Evolutionary conservation across 2,113 vertebrate species (phyloP).

Genomic region (Sander lucioperca): DNA sequence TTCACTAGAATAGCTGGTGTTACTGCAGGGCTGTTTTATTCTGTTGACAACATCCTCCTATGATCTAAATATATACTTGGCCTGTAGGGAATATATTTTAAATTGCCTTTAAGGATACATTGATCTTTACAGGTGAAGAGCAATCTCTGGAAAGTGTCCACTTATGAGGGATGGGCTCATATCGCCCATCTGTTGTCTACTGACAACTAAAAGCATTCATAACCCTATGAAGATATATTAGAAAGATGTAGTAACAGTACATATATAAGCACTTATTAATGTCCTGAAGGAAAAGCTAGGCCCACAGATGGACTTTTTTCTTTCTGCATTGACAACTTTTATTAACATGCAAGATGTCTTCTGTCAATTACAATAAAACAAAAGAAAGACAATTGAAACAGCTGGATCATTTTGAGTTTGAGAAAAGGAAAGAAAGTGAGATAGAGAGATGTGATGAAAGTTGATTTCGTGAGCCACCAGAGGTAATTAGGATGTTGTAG

Average conservation of each 20-base stretch:
- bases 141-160: conserved; percentile 30
- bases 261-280: conserved; percentile 7
- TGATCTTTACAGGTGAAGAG: conserved; percentile 32
- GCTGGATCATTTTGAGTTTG: not conserved
- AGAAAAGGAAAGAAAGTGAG: not conserved
- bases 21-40: conserved; percentile 15
- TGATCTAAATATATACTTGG: conserved; percentile 30
- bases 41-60: conserved; percentile 24
- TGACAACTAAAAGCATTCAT: not conserved
- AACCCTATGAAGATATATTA: conserved; percentile 10
- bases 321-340: not conserved
- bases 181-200: conserved; percentile 33
- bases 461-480: not conserved
- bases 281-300: not conserved
- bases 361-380: not conserved
- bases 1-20: conserved; percentile 11
- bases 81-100: not conserved
- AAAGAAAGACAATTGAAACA: not conserved
- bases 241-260: not conserved
- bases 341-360: not conserved
- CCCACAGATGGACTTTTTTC: not conserved
- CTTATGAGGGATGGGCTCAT: conserved; percentile 16
- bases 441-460: not conserved
- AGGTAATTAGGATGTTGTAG: not conserved
- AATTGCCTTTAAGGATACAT: not conserved